Conservation (phyloP, 2,113 vertebrate genomes). For the Synodontis membranacea region DNA sequence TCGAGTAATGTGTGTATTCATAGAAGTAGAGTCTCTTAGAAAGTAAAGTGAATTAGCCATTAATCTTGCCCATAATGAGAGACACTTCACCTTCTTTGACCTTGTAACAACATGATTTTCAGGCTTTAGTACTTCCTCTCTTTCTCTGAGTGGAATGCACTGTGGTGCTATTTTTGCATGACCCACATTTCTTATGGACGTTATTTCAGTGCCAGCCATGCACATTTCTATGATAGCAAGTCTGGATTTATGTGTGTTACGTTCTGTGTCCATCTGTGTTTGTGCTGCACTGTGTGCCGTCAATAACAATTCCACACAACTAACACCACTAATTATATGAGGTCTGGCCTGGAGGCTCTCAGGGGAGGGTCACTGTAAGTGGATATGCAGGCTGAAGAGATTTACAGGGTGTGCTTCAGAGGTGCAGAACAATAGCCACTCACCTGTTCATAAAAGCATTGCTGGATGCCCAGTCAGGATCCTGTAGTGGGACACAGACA, state of each 20-base stretch:
- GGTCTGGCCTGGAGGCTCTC: conserved; percentile 1
- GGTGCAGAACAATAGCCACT: conserved; percentile 49
- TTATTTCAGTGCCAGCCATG: neutral
- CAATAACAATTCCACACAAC: conserved; percentile 28
- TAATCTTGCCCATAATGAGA: conserved; percentile 55
- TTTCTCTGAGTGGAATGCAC: neutral
- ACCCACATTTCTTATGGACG: conserved; percentile 1
- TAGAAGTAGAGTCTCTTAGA: neutral
- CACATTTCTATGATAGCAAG: neutral
- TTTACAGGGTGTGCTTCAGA: neutral
- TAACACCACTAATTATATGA: conserved; percentile 25
- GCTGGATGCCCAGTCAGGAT: conserved; percentile 71
- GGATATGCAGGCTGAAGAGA: neutral
- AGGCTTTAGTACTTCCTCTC: neutral
- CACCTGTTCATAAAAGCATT: conserved; percentile 75
- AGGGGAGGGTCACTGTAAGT: neutral
- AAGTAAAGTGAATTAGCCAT: conserved; percentile 53
- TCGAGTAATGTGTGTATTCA: neutral
- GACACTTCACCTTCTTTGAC: conserved; percentile 56
- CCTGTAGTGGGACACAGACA: conserved; percentile 73
- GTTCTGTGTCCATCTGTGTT: neutral
- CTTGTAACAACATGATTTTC: conserved; percentile 16
- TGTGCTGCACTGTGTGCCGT: neutral
- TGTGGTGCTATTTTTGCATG: conserved; percentile 5
- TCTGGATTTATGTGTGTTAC: neutral